Base-by-base conservation (phyloP, 2,888 invertebrate genomes). In the Tachina lurida region DNA sequence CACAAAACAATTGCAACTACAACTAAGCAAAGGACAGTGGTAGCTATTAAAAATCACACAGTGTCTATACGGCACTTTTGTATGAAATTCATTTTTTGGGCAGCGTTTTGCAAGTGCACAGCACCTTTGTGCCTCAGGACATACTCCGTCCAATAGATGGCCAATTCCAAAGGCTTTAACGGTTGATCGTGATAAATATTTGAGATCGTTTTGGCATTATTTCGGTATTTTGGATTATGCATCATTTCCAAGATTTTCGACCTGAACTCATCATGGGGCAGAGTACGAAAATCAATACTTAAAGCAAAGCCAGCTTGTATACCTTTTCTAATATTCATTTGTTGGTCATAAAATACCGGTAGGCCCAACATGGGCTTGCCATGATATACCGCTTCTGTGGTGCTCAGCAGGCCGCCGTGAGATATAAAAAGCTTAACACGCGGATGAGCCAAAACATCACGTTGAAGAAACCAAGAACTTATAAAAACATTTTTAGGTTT, bases 391-490 rank as follows among this genome's bases (percentile, higher is more conserved):
- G 93, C 91, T 87, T 94, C 94, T 22, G 93, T 93, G 5, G 93
- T 91, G 67, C 94, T 93, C 22, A 94, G 90, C 15, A 94, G 90
- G 0, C 94, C 94, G 0, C 94, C 94, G 88, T 95, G 94, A 0
- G 93, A 94, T 60, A 95, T 93, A 77, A 94, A 94, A 0, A 93
- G 89, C 43, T 91, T 92, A 0, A 93, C 91, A 39, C 93, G 93
- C 0, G 92, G 91, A 89, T 94, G 94, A n/a, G 92, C 92, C 31
- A 92, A 79, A 8, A 93, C 89, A 73, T 93, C 93, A 1, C 90
- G 84, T 82, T 93, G 93, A 7, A 93, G 93, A 60, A 92, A 90
- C 93, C 93, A 93, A 31, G 91, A 89, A 39, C 88, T 89, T 9
- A 91, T 91, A 5, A 90, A 87, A 1, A 93, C 90, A 49, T 92